phyloP scores from a whole-genome alignment of 1,140 invertebrate genomes.

The Lycorma delicatula region DNA sequence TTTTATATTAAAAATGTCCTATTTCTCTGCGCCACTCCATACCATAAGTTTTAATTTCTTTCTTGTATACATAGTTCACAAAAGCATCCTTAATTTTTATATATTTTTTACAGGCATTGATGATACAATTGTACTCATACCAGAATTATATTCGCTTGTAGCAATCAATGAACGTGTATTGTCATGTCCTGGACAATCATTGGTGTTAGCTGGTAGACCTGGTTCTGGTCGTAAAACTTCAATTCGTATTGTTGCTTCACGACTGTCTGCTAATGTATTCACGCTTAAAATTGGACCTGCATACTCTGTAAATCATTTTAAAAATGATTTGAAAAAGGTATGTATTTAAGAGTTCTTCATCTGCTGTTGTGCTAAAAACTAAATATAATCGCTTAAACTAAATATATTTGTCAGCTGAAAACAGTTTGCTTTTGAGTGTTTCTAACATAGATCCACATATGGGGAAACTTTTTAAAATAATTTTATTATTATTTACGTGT shows the following conservation, averaged over 20 bases:
- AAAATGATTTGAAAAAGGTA: constrained; percentile 43
- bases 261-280: constrained; percentile 60
- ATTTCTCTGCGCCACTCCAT: not conserved
- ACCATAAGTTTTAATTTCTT: constrained; percentile 22
- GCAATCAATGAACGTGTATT: constrained; percentile 53
- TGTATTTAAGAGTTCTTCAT: constrained; percentile 1
- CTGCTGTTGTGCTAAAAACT: no score
- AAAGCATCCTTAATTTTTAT: no score
- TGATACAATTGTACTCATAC: constrained; percentile 47
- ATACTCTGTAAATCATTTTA: constrained; percentile 54
- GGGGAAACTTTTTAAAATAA: no score
- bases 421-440: no score
- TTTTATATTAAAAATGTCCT: not conserved
- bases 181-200: constrained; percentile 50
- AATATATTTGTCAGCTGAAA: no score
- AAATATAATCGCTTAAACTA: no score
- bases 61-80: no score
- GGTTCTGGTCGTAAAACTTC: constrained; percentile 72
- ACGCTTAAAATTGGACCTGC: constrained; percentile 46
- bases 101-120: no score
- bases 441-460: no score
- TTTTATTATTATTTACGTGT: no score
- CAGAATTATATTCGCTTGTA: constrained; percentile 55
- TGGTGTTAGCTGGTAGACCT: constrained; percentile 63
- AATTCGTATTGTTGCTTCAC: constrained; percentile 57